A percentile compares a stretch with the other conserved stretches of the same genome.
Conservation (phyloP, 2,797 vertebrate species). For the Heterohyrax brucei region DNA sequence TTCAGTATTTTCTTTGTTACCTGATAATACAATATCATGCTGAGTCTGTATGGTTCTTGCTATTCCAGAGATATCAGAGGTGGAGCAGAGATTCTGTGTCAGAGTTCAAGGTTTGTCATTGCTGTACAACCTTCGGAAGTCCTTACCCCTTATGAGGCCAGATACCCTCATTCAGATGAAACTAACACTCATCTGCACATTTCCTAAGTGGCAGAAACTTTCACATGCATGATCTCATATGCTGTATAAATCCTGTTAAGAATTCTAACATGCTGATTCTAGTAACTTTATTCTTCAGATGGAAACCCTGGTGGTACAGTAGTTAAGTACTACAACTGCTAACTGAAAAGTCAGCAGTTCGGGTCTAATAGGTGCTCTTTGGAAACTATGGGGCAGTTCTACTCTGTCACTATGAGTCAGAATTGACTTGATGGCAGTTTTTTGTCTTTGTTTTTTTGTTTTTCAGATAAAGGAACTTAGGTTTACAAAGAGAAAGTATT, state of each 20-base stretch:
- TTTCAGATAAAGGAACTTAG: background rate
- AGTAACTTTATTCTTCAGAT: too few species aligned
- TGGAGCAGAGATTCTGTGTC: too few species aligned
- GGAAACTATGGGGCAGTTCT: too few species aligned
- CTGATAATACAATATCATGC: background rate
- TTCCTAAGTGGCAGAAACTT: background rate
- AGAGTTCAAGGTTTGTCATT: background rate
- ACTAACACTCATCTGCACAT: background rate
- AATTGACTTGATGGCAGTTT: too few species aligned
- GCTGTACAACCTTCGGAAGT: background rate
- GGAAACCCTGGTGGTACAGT: too few species aligned
- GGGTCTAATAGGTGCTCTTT: too few species aligned
- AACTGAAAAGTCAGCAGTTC: too few species aligned
- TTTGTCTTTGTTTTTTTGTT: too few species aligned
- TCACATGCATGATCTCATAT: background rate
- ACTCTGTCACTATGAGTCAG: too few species aligned
- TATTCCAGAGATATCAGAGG: background rate
- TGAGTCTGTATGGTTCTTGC: background rate
- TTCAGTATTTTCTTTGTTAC: background rate
- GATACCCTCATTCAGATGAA: background rate
- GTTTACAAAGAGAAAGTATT: background rate
- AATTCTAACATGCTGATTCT: background rate
- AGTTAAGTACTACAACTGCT: too few species aligned
- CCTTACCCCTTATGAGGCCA: background rate
- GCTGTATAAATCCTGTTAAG: background rate